Conservation (phyloP, 2,797 vertebrate genomes). For the Ctenosaura bakeri region DNA sequence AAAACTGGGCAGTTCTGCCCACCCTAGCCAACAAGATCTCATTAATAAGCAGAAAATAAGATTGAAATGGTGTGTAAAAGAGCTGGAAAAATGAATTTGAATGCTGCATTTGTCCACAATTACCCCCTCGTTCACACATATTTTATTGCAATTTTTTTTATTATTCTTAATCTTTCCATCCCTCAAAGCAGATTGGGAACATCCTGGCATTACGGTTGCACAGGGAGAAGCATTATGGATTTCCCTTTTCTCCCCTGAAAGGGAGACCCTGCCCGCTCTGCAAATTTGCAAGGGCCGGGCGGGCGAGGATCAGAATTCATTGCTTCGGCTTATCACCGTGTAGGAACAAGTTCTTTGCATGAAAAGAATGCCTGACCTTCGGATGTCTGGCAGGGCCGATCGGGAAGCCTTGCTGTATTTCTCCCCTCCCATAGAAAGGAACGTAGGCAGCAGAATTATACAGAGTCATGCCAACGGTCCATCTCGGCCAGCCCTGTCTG, state of each 20-base stretch:
- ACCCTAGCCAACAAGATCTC: constrained; percentile 98
- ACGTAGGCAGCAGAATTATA: no score
- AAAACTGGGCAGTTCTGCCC: constrained; percentile 97
- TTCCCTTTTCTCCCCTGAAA: constrained; percentile 82
- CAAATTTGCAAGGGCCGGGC: constrained; percentile 74
- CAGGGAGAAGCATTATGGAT: constrained; percentile 83
- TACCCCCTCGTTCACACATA: constrained; percentile 98
- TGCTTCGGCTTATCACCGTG: constrained; percentile 78
- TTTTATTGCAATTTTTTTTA: constrained; percentile 95
- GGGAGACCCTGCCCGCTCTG: constrained; percentile 70
- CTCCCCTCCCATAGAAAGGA: neutral
- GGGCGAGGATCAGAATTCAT: constrained; percentile 83
- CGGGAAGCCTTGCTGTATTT: neutral
- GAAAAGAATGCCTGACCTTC: constrained; percentile 44
- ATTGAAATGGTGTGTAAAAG: constrained; percentile 99
- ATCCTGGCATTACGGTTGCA: constrained; percentile 84
- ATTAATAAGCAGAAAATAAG: constrained; percentile 99
- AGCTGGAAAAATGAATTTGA: constrained; percentile 99
- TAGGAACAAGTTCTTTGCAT: constrained; percentile 67
- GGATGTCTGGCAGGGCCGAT: neutral
- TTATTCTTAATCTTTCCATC: constrained; percentile 90
- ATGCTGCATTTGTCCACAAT: constrained; percentile 99
- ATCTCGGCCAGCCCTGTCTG: no score
- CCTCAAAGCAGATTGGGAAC: constrained; percentile 95
- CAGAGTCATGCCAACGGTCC: no score